Percentiles rank a stretch among this genome's conserved stretches.
These are phyloP conservation scores for Ranitomeya variabilis DNA, from an alignment of 2,113 vertebrate species.

Conservation along the genomic window DNA sequence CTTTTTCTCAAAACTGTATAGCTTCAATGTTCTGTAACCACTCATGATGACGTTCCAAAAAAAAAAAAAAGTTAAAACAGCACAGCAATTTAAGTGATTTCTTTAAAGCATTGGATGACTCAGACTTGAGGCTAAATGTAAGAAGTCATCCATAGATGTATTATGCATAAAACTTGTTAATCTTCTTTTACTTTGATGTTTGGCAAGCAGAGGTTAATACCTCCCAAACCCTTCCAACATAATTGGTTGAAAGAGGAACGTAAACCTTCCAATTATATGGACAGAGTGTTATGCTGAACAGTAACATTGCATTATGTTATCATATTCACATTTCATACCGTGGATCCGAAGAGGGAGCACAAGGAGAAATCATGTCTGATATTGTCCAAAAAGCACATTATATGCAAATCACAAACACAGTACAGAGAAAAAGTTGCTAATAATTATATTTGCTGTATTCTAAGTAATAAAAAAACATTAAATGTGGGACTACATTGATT, in stretches of 20 bases:
- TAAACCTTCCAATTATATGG: slow-evolving; percentile 22
- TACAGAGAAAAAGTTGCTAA: not conserved
- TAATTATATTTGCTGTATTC: not conserved
- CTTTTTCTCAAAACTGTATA: not conserved
- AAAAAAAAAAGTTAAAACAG: not conserved
- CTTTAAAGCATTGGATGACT: not conserved
- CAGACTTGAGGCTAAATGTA: slow-evolving; percentile 4
- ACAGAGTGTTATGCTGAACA: not conserved
- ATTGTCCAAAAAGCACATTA: not conserved
- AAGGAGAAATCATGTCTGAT: not conserved
- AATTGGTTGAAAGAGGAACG: slow-evolving; percentile 13
- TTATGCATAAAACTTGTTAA: slow-evolving; percentile 40
- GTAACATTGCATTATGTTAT: not conserved
- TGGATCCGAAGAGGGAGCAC: not conserved
- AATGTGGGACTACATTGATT: not conserved
- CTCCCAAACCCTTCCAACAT: slow-evolving; percentile 21
- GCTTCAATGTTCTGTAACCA: not conserved
- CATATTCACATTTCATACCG: slow-evolving; percentile 2
- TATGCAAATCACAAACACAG: not conserved
- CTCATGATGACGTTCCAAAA: not conserved
- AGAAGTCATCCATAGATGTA: slow-evolving; percentile 12
- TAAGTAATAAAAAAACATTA: not conserved
- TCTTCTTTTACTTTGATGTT: slow-evolving; percentile 30
- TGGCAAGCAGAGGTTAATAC: slow-evolving; percentile 24
- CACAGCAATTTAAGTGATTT: not conserved